These are phyloP conservation scores for Cephonodes hylas DNA, from an alignment of 2,888 invertebrate species.

Conservation along the genomic window DNA sequence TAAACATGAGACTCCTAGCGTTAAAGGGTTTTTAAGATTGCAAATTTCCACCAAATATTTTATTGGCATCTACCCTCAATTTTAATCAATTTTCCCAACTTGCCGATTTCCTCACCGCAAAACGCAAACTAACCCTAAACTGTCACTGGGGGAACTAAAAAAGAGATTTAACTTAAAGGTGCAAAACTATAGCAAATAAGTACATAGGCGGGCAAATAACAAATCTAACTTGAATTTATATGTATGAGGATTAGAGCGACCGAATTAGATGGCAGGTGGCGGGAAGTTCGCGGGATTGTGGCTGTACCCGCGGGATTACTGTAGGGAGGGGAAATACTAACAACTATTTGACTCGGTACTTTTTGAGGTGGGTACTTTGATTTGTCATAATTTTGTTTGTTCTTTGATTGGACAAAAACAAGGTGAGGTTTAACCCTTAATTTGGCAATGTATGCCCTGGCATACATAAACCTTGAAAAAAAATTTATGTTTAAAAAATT, in stretches of 20 bases:
- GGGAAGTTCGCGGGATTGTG: constrained; percentile 33
- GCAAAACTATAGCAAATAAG: constrained; percentile 23
- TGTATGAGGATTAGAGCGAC: constrained; percentile 58
- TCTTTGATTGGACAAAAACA: neutral
- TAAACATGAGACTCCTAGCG: no score
- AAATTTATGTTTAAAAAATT: no score
- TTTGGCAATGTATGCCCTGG: no score
- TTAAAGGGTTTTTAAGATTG: no score
- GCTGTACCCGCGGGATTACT: constrained; percentile 29
- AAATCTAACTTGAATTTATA: constrained; percentile 50
- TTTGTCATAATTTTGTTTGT: neutral
- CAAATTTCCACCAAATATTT: no score
- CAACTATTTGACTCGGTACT: neutral
- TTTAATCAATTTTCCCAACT: neutral
- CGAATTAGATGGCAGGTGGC: constrained; percentile 62
- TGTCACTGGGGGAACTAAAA: neutral
- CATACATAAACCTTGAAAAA: no score
- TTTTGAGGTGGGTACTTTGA: no score
- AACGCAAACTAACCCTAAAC: neutral
- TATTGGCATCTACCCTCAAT: no score
- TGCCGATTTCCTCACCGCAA: neutral
- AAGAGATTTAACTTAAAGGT: constrained; percentile 11
- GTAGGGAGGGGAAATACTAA: neutral
- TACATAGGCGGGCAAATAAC: constrained; percentile 26
- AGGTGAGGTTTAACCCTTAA: no score